Evolutionary conservation across 1,140 invertebrate species (phyloP).

Genomic region (Hestina assimilis): DNA sequence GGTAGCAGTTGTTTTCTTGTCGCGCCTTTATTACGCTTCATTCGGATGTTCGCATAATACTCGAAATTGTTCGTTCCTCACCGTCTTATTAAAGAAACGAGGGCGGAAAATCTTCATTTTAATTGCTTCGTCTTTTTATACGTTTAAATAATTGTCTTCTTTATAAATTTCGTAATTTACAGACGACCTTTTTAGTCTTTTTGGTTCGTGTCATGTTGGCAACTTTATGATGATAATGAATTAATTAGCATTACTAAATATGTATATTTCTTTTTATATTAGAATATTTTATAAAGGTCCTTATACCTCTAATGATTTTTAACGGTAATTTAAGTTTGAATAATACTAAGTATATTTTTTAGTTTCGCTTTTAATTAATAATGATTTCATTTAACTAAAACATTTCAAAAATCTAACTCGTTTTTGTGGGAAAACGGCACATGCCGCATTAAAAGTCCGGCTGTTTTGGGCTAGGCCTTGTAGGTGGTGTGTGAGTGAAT

Average conservation of each 20-base stretch:
- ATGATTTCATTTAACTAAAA: too few relatives aligned
- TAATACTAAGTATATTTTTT: too few relatives aligned
- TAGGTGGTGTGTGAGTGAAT: conserved; percentile 55
- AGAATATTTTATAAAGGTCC: too few relatives aligned
- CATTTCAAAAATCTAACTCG: conserved; percentile 18
- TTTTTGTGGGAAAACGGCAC: conserved; percentile 53
- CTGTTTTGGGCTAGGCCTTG: conserved; percentile 66
- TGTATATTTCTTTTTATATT: too few relatives aligned
- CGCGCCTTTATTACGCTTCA: not conserved
- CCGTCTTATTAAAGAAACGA: conserved; percentile 11
- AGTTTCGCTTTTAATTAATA: too few relatives aligned
- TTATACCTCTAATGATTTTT: too few relatives aligned
- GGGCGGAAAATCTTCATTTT: conserved; percentile 4
- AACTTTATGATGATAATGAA: too few relatives aligned
- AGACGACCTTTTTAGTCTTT: not conserved
- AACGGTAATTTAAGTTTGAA: too few relatives aligned
- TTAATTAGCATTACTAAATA: too few relatives aligned
- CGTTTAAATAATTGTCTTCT: not conserved
- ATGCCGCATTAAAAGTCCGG: conserved; percentile 72
- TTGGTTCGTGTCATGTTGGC: not conserved
- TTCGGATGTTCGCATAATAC: conserved; percentile 1
- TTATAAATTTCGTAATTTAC: conserved; percentile 1
- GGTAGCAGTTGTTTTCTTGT: conserved; percentile 10
- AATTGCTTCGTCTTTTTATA: conserved; percentile 5
- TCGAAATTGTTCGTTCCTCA: conserved; percentile 6